These are phyloP conservation scores for Gephyroberyx darwinii DNA, from an alignment of 2,797 vertebrate species.

Conservation along the genomic window DNA sequence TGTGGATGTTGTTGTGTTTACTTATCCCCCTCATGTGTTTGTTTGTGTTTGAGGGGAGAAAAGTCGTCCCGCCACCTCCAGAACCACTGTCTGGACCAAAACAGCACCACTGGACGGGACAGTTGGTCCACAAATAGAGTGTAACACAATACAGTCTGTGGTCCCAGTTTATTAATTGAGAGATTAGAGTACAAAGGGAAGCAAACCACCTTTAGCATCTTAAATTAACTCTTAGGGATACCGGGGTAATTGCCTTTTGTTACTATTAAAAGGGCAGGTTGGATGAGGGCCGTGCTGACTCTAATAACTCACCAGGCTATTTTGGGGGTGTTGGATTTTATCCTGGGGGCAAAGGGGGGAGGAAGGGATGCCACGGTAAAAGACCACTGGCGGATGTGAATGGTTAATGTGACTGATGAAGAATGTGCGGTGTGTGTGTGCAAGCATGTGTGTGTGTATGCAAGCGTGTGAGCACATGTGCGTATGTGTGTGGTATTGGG, in stretches of 20 bases:
- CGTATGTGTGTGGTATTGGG: conserved; percentile 27
- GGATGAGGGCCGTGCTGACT: conserved; percentile 70
- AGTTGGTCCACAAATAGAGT: conserved; percentile 53
- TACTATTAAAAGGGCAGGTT: conserved; percentile 75
- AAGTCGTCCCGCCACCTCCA: conserved; percentile 18
- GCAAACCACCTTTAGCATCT: conserved; percentile 70
- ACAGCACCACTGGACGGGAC: conserved; percentile 23
- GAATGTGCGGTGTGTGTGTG: conserved; percentile 35
- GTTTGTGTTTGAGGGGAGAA: conserved; percentile 55
- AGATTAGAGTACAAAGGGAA: conserved; percentile 76
- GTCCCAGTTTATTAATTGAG: conserved; percentile 68
- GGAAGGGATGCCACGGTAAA: conserved; percentile 40
- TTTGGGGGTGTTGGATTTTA: conserved; percentile 77
- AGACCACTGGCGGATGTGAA: conserved; percentile 70
- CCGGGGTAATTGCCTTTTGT: conserved; percentile 78
- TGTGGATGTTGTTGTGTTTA: conserved; percentile 59
- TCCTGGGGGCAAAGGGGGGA: conserved; percentile 52
- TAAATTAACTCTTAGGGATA: conserved; percentile 72
- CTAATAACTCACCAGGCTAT: conserved; percentile 78
- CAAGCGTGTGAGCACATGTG: conserved; percentile 22
- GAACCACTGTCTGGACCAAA: conserved; percentile 28
- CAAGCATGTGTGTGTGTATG: conserved; percentile 21
- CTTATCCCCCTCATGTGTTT: conserved; percentile 43
- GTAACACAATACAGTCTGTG: conserved; percentile 62
- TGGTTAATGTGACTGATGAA: conserved; percentile 75